phyloP scores from a whole-genome alignment of 2,113 vertebrate species.

The Hydrolagus affinis region DNA sequence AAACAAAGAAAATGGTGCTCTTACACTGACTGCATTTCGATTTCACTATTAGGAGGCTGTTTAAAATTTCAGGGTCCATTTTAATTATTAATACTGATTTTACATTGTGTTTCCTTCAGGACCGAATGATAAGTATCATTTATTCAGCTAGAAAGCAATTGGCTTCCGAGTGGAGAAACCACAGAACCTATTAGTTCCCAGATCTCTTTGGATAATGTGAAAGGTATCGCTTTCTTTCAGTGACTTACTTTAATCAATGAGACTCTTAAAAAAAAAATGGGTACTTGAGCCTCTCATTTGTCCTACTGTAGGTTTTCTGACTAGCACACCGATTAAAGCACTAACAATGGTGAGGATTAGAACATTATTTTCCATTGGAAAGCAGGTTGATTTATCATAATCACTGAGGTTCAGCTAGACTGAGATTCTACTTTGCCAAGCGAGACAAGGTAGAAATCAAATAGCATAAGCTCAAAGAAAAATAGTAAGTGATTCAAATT shows the following conservation, averaged over 20 bases:
- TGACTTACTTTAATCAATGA: background rate
- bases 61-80: conserved; percentile 6
- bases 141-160: background rate
- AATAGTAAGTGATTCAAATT: too few relatives aligned
- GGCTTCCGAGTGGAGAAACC: background rate
- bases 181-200: background rate
- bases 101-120: conserved; percentile 8
- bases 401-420: background rate
- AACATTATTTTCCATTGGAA: background rate
- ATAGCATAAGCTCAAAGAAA: too few relatives aligned
- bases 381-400: background rate
- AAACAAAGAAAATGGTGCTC: too few relatives aligned
- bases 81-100: conserved; percentile 25
- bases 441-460: background rate
- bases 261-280: background rate
- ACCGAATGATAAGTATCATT: background rate
- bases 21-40: background rate
- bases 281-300: background rate
- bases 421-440: background rate
- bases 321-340: too few relatives aligned
- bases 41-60: background rate
- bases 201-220: background rate
- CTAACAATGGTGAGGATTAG: background rate
- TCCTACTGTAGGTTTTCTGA: background rate
- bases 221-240: background rate